Conservation (phyloP, 1,140 invertebrate genomes). For the Drosophila bocki region DNA sequence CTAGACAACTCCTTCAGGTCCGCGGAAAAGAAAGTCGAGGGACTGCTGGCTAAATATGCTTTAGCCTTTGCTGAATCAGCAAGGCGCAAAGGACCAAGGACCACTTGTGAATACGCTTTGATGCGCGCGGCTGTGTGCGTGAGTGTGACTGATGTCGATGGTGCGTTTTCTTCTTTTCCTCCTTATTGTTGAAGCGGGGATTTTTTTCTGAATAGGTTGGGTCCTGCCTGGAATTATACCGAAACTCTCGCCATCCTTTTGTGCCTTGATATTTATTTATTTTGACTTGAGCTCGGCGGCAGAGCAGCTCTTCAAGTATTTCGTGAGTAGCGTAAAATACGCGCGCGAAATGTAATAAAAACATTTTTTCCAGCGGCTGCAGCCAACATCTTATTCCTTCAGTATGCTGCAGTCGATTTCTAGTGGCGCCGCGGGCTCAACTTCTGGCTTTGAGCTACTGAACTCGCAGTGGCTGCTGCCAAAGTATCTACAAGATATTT, state of each 20-base stretch:
- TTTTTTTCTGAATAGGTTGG: neutral
- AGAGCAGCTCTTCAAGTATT: slow-evolving; percentile 74
- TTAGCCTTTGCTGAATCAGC: slow-evolving; percentile 80
- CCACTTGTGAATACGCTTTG: slow-evolving; percentile 84
- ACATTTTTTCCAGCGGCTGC: slow-evolving; percentile 72
- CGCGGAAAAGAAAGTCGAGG: slow-evolving; percentile 48
- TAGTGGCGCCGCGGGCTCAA: slow-evolving; percentile 54
- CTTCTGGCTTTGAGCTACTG: slow-evolving; percentile 54
- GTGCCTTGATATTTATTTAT: slow-evolving; percentile 71
- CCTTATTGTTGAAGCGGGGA: neutral
- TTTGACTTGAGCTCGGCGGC: slow-evolving; percentile 54
- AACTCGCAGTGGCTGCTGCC: slow-evolving; percentile 29
- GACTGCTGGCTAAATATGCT: slow-evolving; percentile 79
- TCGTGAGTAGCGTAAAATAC: slow-evolving; percentile 79
- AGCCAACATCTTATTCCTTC: slow-evolving; percentile 72
- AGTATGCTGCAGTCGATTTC: slow-evolving; percentile 69
- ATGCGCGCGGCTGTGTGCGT: slow-evolving; percentile 77
- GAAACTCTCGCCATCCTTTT: slow-evolving; percentile 26
- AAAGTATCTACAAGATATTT: slow-evolving; percentile 81
- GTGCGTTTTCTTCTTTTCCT: slow-evolving; percentile 4
- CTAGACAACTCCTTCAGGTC: slow-evolving; percentile 83
- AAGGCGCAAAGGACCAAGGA: slow-evolving; percentile 74
- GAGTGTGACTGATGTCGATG: slow-evolving; percentile 63
- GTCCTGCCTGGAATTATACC: slow-evolving; percentile 42
- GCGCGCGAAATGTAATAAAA: slow-evolving; percentile 83